Percentiles rank a stretch among this genome's conserved stretches.
Conservation (phyloP, 1,140 invertebrate genomes). For the Neotoxoptera formosana region DNA sequence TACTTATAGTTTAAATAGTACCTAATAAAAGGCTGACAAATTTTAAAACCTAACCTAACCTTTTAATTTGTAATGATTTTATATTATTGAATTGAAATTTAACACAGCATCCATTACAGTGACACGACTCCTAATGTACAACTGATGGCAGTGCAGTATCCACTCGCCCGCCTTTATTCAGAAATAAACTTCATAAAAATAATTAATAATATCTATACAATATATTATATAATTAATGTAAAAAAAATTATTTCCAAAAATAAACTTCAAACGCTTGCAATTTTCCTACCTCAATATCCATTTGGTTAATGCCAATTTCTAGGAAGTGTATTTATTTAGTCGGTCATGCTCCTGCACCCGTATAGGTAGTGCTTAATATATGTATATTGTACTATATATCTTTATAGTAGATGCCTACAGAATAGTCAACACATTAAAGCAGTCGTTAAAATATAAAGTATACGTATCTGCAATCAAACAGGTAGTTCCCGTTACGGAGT, state of each 20-base stretch:
- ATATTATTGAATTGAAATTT: too few relatives aligned
- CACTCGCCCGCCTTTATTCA: too few relatives aligned
- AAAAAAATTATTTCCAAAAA: neutral
- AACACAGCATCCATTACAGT: too few relatives aligned
- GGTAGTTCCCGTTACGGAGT: conserved; percentile 41
- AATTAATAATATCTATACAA: neutral
- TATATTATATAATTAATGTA: neutral
- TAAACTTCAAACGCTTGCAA: neutral
- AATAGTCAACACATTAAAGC: conserved; percentile 20
- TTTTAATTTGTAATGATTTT: too few relatives aligned
- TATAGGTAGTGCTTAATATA: too few relatives aligned
- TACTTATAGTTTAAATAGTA: too few relatives aligned
- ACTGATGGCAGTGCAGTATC: too few relatives aligned
- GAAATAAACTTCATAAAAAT: neutral
- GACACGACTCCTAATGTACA: too few relatives aligned
- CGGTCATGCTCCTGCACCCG: neutral
- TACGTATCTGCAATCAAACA: neutral
- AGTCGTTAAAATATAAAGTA: neutral
- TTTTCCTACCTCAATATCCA: neutral
- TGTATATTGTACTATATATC: neutral
- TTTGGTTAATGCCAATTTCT: neutral
- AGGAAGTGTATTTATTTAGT: neutral
- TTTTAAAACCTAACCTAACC: too few relatives aligned
- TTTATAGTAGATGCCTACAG: neutral
- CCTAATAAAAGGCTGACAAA: too few relatives aligned